phyloP scores from a whole-genome alignment of 2,113 vertebrate species.

The Lophotis ruficrista region DNA sequence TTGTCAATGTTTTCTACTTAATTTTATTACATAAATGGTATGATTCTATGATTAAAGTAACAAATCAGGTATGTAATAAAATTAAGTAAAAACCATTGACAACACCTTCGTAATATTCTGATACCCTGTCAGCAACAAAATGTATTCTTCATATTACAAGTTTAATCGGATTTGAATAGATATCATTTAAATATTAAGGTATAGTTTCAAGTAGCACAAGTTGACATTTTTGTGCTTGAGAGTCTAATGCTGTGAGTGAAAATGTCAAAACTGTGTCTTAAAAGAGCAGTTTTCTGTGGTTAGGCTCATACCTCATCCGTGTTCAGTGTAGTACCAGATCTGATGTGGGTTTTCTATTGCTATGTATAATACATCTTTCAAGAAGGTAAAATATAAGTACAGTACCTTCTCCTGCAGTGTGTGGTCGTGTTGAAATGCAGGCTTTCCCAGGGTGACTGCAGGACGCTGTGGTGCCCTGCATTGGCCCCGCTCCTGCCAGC shows the following conservation, averaged over 20 bases:
- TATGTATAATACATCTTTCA: not conserved
- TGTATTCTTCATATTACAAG: rapidly evolving
- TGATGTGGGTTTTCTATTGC: not conserved
- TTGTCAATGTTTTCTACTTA: not conserved
- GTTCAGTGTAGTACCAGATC: not conserved
- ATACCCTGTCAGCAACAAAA: not conserved
- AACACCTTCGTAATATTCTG: not conserved
- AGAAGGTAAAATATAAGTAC: not conserved
- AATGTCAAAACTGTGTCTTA: not conserved
- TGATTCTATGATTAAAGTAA: too few relatives aligned
- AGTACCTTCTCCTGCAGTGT: not conserved
- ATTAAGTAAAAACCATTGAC: too few relatives aligned
- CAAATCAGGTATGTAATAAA: too few relatives aligned
- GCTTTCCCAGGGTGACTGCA: not conserved
- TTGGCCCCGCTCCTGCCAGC: not conserved
- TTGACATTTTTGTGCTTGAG: not conserved
- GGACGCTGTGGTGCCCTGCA: not conserved
- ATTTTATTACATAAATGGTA: not conserved
- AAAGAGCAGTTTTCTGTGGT: not conserved
- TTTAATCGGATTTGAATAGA: not conserved
- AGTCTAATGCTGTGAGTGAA: not conserved
- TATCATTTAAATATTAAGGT: not conserved
- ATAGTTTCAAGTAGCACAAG: not conserved
- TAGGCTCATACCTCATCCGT: not conserved
- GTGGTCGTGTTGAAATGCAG: not conserved